These are phyloP conservation scores for Andricus grossulariae DNA, from an alignment of 1,140 invertebrate species.

Conservation along the genomic window DNA sequence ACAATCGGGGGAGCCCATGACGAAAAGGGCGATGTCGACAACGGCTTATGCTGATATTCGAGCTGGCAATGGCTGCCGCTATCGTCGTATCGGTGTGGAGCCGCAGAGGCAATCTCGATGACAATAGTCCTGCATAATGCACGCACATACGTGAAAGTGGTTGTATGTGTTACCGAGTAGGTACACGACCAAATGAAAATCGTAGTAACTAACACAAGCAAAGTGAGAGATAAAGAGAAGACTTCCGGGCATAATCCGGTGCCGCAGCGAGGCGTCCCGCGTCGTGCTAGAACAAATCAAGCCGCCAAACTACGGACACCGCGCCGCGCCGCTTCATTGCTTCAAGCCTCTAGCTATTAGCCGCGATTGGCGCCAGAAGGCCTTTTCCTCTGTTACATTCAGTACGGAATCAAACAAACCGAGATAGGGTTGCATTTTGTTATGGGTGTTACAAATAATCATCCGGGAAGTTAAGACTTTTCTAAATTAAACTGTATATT, in stretches of 20 bases:
- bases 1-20: conserved; percentile 18
- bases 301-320: conserved; percentile 49
- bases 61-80: conserved; percentile 39
- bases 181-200: conserved; percentile 33
- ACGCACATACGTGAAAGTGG: conserved; percentile 38
- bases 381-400: conserved; percentile 18
- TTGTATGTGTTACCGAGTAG: conserved; percentile 39
- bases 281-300: conserved; percentile 72
- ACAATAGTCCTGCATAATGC: conserved; percentile 31
- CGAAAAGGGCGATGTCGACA: conserved; percentile 41
- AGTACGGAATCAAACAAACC: not conserved
- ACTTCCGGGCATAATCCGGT: conserved; percentile 73
- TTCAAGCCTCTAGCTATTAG: conserved; percentile 56
- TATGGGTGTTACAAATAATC: too few relatives aligned
- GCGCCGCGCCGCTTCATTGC: conserved; percentile 65
- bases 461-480: too few relatives aligned
- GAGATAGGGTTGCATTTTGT: too few relatives aligned
- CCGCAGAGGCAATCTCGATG: conserved; percentile 2
- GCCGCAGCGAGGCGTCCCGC: conserved; percentile 53
- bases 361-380: conserved; percentile 58
- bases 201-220: conserved; percentile 32
- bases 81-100: not conserved
- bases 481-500: too few relatives aligned
- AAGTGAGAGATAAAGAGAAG: conserved; percentile 64
- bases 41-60: conserved; percentile 47